Evolutionary conservation across 2,113 vertebrate species (phyloP).

Genomic region (Gopherus evgoodei): DNA sequence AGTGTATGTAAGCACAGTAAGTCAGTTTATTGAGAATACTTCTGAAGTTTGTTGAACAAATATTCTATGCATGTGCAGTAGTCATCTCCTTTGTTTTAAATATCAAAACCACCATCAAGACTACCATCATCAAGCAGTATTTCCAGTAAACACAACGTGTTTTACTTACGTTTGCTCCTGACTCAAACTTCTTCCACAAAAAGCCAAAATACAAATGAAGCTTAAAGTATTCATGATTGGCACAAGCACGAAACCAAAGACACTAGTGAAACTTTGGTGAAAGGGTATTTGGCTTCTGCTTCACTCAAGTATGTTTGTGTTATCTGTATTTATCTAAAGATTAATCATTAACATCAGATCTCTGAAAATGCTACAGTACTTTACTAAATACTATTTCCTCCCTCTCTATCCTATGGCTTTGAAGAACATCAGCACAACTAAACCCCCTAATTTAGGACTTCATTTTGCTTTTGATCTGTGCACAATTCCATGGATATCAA

Average conservation of each 20-base stretch:
- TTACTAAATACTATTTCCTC: neutral
- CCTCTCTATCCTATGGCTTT: neutral
- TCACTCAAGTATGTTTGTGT: neutral
- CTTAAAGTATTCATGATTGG: constrained; percentile 63
- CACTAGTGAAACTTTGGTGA: neutral
- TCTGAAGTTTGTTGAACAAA: neutral
- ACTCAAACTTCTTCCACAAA: constrained; percentile 57
- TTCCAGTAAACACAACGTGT: neutral
- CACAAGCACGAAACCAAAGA: neutral
- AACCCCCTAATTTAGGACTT: neutral
- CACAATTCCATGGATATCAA: neutral
- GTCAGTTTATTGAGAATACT: neutral
- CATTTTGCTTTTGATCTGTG: neutral
- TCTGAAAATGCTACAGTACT: neutral
- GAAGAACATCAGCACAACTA: neutral
- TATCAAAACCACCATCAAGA: neutral
- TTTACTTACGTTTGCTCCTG: constrained; percentile 84
- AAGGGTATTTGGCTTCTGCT: neutral
- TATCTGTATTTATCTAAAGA: neutral
- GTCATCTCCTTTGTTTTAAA: neutral
- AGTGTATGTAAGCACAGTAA: neutral
- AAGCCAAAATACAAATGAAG: constrained; percentile 56
- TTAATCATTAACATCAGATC: constrained; percentile 78
- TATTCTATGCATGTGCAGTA: neutral
- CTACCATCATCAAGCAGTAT: neutral